Conservation (phyloP, 1,140 invertebrate genomes). For the Meloidogyne chitwoodi region DNA sequence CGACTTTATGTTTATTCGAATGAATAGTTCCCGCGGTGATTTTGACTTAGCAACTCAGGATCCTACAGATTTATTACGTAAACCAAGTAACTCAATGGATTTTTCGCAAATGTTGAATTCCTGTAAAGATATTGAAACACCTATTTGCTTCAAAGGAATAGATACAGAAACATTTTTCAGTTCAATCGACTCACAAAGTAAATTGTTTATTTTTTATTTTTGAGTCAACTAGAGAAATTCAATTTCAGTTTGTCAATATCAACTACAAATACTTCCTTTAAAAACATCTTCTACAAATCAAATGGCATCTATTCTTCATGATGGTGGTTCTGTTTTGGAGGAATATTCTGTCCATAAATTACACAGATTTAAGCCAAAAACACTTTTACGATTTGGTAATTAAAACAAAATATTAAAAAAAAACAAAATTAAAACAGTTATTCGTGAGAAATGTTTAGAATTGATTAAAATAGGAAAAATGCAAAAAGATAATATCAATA, state of each 20-base stretch:
- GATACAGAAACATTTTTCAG: not conserved
- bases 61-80: not conserved
- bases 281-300: not conserved
- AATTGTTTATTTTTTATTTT: not conserved
- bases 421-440: not conserved
- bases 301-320: not conserved
- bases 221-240: not conserved
- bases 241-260: not conserved
- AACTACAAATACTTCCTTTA: not conserved
- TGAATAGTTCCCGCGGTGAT: constrained; percentile 11
- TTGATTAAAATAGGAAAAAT: not conserved
- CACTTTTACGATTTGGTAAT: not conserved
- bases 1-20: constrained; percentile 8
- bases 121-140: not conserved
- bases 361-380: constrained; percentile 14
- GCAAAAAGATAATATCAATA: not conserved
- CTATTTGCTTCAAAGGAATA: not conserved
- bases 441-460: constrained; percentile 9
- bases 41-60: not conserved
- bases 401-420: not conserved
- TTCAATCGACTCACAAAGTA: not conserved
- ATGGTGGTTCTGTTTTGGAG: not conserved
- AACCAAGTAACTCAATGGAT: not conserved
- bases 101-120: not conserved
- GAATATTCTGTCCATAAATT: constrained; percentile 8